Evolutionary conservation across 2,113 vertebrate species (phyloP), one percentile per base, ranked within the genome.

Genomic region (Cariama cristata): DNA sequence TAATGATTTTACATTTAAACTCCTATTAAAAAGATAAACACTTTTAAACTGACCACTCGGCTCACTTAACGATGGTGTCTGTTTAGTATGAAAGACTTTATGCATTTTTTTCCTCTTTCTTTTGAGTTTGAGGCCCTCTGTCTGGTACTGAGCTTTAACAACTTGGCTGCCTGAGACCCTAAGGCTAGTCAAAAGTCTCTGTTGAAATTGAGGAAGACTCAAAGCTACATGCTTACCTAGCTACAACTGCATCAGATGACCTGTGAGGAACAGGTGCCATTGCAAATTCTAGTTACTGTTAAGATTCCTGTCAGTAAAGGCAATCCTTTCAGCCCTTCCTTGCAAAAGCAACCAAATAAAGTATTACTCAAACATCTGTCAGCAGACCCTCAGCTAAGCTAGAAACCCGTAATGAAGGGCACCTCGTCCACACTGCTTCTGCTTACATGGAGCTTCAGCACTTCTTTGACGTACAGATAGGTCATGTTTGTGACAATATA

Each of bases 351-450:
- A 64, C 84, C 60, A 88, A 95, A 90, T 89, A 75, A 84, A 90
- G 30, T 89, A 89, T 89, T 95, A 89, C 42, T 96, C 84, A 75
- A 85, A 63, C 64, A 68, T 94, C 96, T 96, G 96, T 96, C 93
- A 96, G 26, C 87, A 90, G 74, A 81, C 84, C 73, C 21, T 91
- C 56, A 64, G 69, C 59, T 77, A 55, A 74, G 33, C 74, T 85
- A 32, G 92, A 82, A 90, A 75, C 40, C 27, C 40, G 2, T 91
- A 96, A 97, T 94, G 90, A 91, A 86, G 77, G 53, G 68, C 96
- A 95, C 77, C 93, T 97, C 84, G 84, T 49, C 44, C 66, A 93
- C 85, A 81, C 84, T 40, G 68, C 60, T 79, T 71, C 67, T 96
- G 68, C 84, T 81, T 63, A 33, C 13, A 8, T 42, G 80, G 85